Evolutionary conservation across 2,888 invertebrate genomes (phyloP).

Genomic region (Osmoderma eremita): DNA sequence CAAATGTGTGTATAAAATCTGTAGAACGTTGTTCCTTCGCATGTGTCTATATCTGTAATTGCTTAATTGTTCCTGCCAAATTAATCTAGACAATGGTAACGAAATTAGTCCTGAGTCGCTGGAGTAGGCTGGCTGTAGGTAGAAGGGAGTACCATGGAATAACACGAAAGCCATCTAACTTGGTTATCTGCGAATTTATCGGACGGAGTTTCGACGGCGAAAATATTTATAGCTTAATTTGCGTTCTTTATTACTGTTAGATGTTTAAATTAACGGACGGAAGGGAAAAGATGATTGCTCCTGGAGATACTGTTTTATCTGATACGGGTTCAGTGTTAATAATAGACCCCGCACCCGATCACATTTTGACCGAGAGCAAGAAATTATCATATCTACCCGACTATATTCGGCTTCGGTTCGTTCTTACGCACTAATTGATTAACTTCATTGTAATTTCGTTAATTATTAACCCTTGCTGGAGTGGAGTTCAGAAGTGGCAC

Average conservation of each 20-base stretch:
- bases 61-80: slow-evolving; percentile 1
- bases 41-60: neutral
- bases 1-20: no score
- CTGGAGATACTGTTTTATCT: slow-evolving; percentile 42
- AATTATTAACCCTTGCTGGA: neutral
- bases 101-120: slow-evolving; percentile 44
- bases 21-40: no score
- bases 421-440: slow-evolving; percentile 4
- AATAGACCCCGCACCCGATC: slow-evolving; percentile 15
- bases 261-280: slow-evolving; percentile 58
- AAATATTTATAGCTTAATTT: slow-evolving; percentile 62
- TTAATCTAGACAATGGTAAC: slow-evolving; percentile 29
- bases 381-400: slow-evolving; percentile 21
- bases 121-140: neutral
- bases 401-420: neutral
- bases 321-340: slow-evolving; percentile 23
- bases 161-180: slow-evolving; percentile 42
- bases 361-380: slow-evolving; percentile 20
- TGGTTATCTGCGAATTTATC: slow-evolving; percentile 57
- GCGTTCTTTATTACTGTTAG: slow-evolving; percentile 58
- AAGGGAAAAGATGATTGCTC: slow-evolving; percentile 47
- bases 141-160: slow-evolving; percentile 24
- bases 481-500: neutral
- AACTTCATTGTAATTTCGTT: slow-evolving; percentile 1
- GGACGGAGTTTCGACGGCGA: slow-evolving; percentile 60